Evolutionary conservation across 2,797 vertebrate species (phyloP), one percentile per base, ranked within the genome.

Genomic region (Ctenochaetus hawaiiensis): DNA sequence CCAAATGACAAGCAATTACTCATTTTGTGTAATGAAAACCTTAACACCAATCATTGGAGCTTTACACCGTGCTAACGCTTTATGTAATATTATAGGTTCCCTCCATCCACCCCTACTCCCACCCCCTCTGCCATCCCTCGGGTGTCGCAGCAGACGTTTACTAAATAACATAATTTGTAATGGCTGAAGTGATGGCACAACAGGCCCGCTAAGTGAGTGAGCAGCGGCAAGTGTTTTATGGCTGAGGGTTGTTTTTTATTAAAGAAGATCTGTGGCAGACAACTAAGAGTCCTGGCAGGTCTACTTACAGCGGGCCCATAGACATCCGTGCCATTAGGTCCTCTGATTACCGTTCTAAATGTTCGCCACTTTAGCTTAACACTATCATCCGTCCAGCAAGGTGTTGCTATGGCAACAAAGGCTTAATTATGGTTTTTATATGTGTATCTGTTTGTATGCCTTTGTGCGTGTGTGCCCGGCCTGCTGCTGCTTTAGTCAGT

Each of bases 111-210:
- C 77, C 72, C 80, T 58, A 67, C 87, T 77, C 73, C 87, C 86
- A 65, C 87, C 83, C 87, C 81, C 60, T 53, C 82, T 82, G 53
- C 89, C 87, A 82, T 94, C 94, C 94, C 92, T 74, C 76, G 93
- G 93, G 94, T 93, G 92, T 91, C 69, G 73, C 85, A 77, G 91
- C 89, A 94, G 94, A 95, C 94, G 81, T 93, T 94, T 94, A 90
- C 94, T 94, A 95, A 96, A 95, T 95, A 95, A 95, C 94, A 94
- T 94, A 87, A 95, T 96, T 95, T 95, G 94, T 95, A 95, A 95
- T 89, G 90, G 92, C 92, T 93, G 85, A 90, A 93, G 90, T 86
- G 92, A 93, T 93, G 91, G 89, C 89, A 91, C 89, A 92, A 93
- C 91, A 87, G 88, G 81, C 79, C 75, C 78, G 88, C 92, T 92